Percentiles rank a stretch among this genome's conserved stretches.
Evolutionary conservation across 2,113 vertebrate genomes (phyloP).

Genomic region (Mobula birostris): DNA sequence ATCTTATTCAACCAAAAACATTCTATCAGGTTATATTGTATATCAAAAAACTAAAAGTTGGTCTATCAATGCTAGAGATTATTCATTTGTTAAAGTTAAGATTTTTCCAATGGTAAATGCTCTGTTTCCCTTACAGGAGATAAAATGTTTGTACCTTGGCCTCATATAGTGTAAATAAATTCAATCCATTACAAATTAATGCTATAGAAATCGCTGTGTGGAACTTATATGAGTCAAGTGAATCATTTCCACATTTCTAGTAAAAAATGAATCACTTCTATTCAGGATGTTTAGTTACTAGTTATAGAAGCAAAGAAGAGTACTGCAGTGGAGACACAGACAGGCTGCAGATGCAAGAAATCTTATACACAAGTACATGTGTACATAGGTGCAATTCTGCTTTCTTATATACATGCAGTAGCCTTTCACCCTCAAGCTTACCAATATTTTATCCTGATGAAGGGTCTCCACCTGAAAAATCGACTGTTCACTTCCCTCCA

Average conservation of each 20-base stretch:
- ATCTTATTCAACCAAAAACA: neutral
- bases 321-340: too few relatives aligned
- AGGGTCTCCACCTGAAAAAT: too few relatives aligned
- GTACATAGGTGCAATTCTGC: too few relatives aligned
- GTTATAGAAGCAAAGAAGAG: neutral
- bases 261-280: neutral
- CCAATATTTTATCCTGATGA: too few relatives aligned
- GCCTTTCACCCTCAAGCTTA: too few relatives aligned
- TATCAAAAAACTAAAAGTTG: conserved; percentile 13
- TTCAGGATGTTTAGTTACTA: neutral
- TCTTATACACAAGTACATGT: too few relatives aligned
- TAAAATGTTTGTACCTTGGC: neutral
- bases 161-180: conserved; percentile 25
- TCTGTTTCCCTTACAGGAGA: neutral
- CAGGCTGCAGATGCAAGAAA: too few relatives aligned
- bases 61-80: neutral
- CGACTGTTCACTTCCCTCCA: too few relatives aligned
- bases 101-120: neutral
- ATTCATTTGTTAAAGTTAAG: neutral
- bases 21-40: neutral
- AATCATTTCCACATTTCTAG: neutral
- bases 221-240: neutral
- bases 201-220: neutral
- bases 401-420: too few relatives aligned
- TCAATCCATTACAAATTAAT: neutral